These are phyloP conservation scores for Platygyra sinensis DNA, from an alignment of 64 coral and sea anemone genomes.

Conservation along the genomic window DNA sequence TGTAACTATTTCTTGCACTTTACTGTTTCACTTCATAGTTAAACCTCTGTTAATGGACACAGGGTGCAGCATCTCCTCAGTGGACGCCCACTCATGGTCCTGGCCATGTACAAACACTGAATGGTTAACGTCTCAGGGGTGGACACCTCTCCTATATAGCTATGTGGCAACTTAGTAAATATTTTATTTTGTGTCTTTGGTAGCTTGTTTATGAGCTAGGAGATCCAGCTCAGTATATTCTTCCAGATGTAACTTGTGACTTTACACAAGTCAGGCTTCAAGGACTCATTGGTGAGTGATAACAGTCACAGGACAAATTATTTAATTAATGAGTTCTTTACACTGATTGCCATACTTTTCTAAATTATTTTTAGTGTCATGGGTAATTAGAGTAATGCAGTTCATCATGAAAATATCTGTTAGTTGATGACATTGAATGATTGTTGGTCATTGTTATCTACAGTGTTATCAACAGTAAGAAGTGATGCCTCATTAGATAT, in stretches of 20 bases:
- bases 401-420: neutral
- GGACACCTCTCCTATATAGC: too few species aligned
- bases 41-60: too few species aligned
- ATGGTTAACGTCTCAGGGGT: too few species aligned
- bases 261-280: slow-evolving; percentile 90
- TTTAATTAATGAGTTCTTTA: too few species aligned
- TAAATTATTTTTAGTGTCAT: neutral
- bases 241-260: slow-evolving; percentile 94
- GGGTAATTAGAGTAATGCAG: neutral
- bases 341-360: neutral
- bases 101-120: too few species aligned
- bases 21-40: too few species aligned
- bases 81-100: too few species aligned
- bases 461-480: neutral
- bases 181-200: neutral
- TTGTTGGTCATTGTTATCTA: too few species aligned
- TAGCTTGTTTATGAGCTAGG: slow-evolving; percentile 97
- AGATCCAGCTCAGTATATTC: slow-evolving; percentile 90
- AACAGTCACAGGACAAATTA: too few species aligned
- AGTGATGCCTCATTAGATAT: neutral
- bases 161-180: neutral
- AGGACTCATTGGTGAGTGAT: slow-evolving; percentile 81
- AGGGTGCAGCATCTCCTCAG: too few species aligned
- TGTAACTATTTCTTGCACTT: neutral
- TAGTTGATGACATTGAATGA: too few species aligned